Conservation (phyloP, 2,888 invertebrate species). For the Cremastinae sp. region DNA sequence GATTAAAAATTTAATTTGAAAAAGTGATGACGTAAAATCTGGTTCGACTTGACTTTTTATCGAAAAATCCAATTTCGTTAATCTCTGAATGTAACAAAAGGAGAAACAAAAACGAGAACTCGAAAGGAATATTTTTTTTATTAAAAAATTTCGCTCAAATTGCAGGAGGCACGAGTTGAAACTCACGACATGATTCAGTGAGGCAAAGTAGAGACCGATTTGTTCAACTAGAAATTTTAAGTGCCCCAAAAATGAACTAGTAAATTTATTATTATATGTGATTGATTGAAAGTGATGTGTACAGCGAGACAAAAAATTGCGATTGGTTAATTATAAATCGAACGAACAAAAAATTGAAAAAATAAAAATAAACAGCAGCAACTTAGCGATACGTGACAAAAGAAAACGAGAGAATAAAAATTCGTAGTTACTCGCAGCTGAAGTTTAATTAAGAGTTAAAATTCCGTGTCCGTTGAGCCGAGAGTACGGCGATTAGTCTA, state of each 20-base stretch:
- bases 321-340: slow-evolving; percentile 22
- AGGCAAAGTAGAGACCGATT: slow-evolving; percentile 35
- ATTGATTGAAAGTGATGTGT: slow-evolving; percentile 39
- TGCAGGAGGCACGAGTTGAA: no score
- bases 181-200: slow-evolving; percentile 9
- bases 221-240: slow-evolving; percentile 41
- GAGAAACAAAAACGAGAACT: no score
- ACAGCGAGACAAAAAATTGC: slow-evolving; percentile 23
- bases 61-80: background rate
- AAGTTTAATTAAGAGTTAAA: slow-evolving; percentile 32
- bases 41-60: background rate
- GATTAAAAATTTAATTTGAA: background rate
- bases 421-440: slow-evolving; percentile 12
- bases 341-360: slow-evolving; percentile 1
- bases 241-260: slow-evolving; percentile 45
- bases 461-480: slow-evolving; percentile 36
- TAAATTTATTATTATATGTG: slow-evolving; percentile 12
- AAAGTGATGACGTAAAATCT: background rate
- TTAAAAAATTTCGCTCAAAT: no score
- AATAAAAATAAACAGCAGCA: slow-evolving; percentile 29
- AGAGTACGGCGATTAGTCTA: slow-evolving; percentile 33
- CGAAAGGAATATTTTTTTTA: no score
- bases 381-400: slow-evolving; percentile 6
- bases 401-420: slow-evolving; percentile 9
- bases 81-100: slow-evolving; percentile 11